These are phyloP conservation scores for Galleria mellonella DNA, from an alignment of 1,140 invertebrate species.

Conservation along the genomic window DNA sequence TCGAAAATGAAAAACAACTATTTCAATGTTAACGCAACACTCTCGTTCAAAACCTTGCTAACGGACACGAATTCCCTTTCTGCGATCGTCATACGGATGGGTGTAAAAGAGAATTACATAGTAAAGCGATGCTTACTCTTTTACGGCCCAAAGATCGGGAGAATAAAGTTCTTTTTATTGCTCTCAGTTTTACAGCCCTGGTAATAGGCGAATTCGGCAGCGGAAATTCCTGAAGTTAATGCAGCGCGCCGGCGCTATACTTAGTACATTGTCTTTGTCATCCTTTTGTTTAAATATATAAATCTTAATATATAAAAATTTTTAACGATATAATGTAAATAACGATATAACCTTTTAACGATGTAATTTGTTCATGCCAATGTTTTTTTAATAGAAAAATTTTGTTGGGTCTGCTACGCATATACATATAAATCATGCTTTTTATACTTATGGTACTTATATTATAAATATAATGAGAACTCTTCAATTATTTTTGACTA, in stretches of 20 bases:
- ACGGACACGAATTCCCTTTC: constrained; percentile 15
- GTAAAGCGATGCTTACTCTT: constrained; percentile 31
- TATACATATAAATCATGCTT: no score
- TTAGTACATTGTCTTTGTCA: no score
- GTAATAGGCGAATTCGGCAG: constrained; percentile 23
- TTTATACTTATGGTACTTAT: no score
- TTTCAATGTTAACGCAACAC: constrained; percentile 19
- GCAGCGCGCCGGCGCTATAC: neutral
- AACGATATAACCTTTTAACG: neutral
- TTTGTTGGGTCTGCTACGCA: no score
- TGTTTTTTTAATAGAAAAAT: no score
- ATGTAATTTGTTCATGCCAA: neutral
- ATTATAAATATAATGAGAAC: no score
- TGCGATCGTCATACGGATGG: constrained; percentile 16
- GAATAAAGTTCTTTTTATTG: constrained; percentile 39
- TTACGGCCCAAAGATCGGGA: constrained; percentile 30
- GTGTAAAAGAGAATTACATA: constrained; percentile 28
- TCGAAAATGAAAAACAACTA: constrained; percentile 5
- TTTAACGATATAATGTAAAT: no score
- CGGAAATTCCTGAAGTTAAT: constrained; percentile 17
- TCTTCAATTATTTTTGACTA: no score
- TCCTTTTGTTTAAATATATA: no score
- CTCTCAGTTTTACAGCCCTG: constrained; percentile 26
- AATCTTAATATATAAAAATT: no score
- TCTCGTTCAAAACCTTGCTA: constrained; percentile 6